Conservation (phyloP, 2,113 vertebrate species). For the Ardeotis arabs region DNA sequence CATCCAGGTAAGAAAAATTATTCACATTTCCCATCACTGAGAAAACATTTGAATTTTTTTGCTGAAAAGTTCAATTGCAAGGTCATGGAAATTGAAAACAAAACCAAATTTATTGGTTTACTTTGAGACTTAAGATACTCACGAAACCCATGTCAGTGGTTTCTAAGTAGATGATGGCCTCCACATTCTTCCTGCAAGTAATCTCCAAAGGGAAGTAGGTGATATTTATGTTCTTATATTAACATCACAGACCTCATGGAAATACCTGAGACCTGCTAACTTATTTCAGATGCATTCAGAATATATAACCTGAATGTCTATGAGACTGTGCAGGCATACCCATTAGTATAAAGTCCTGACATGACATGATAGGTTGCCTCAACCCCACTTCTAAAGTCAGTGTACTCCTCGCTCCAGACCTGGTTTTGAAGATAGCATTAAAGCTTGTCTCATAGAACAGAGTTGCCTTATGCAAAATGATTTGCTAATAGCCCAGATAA, state of each 20-base stretch:
- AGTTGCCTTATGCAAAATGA: background rate
- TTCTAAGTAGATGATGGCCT: background rate
- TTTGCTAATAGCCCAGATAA: background rate
- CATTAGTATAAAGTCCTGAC: background rate
- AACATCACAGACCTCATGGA: background rate
- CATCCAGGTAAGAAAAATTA: background rate
- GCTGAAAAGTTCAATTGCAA: background rate
- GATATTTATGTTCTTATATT: background rate
- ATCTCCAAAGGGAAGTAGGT: background rate
- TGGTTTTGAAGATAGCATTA: background rate
- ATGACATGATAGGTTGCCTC: background rate
- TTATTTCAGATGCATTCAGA: background rate
- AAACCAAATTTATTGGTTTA: background rate
- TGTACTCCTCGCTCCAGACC: background rate
- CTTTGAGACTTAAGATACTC: background rate
- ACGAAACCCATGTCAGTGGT: background rate
- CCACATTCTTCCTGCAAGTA: background rate
- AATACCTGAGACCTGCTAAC: background rate
- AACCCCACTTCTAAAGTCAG: background rate
- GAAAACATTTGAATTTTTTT: background rate
- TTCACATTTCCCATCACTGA: background rate
- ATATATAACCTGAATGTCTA: background rate
- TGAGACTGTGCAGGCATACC: background rate
- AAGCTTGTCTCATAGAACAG: background rate
- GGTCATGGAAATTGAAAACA: background rate